Evolutionary conservation across 2,797 vertebrate species (phyloP), one percentile per base, ranked within the genome.

Genomic region (Ispidina picta): DNA sequence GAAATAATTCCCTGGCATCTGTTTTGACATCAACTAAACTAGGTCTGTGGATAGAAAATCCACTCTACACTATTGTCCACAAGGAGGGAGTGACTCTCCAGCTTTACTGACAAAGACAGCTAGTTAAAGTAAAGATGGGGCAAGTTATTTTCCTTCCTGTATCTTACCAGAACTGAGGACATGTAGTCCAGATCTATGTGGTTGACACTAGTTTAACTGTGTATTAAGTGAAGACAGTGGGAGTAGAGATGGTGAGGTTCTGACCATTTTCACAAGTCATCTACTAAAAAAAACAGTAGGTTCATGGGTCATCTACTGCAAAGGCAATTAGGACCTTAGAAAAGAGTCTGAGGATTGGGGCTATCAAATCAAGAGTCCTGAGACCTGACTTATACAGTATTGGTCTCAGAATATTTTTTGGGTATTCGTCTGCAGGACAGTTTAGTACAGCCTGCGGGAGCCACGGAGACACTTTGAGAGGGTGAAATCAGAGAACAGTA

Each of bases 401-500:
- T 85, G 35, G 12, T 68, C 19, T 63, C 49, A 7, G 52, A 52
- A 7, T 33, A 13, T 41, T 76, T 83, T 78, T 83, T 33, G 31
- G 22, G 14, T 71, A 37, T 31, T 59, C 23, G 5, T 10, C 39
- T 84, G 26, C 35, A 22, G 10, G 58, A 41, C 8, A 77, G n/a
- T 78, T 70, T 25, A n/a, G 56, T 81, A 29, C 63, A 63, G 66
- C 41, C 62, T 0, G 0, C 2, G 14, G 31, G 46, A 84, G 43
- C 58, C 82, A 72, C 33, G 2, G 10, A 72, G 48, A 18, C 56
- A 72, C 70, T 72, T 66, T 52, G 85, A 65, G 91, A 63, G 92
- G 28, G 25, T 81, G 44, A 85, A 62, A 43, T 43, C 80, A 46
- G 77, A 33, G 49, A 89, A n/a, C 76, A 72, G 68, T 81, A 73